Conservation (phyloP, 30 jellyfish, hydroid and myxozoan genomes). For the Hydractinia symbiolongicarpus region DNA sequence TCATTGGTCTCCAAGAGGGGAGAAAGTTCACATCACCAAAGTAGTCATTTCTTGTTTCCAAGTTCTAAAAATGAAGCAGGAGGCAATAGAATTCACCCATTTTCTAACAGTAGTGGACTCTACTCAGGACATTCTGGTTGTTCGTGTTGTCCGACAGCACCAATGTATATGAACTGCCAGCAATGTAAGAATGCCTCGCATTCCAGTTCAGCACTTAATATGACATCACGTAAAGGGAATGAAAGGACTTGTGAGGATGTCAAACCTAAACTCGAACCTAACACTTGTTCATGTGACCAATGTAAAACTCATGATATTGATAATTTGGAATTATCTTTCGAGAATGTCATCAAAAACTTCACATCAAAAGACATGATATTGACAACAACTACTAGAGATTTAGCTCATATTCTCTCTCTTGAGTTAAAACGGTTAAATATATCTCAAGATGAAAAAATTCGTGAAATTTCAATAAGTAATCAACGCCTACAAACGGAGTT, state of each 20-base stretch:
- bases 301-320: conserved; percentile 38
- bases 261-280: conserved; percentile 38
- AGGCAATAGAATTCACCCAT: neutral
- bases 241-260: conserved; percentile 79
- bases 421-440: conserved; percentile 73
- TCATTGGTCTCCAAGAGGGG: conserved; percentile 8
- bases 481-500: conserved; percentile 88
- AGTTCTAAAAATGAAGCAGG: conserved; percentile 45
- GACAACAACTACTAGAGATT: conserved; percentile 64
- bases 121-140: conserved; percentile 38
- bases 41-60: conserved; percentile 37
- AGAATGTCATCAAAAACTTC: conserved; percentile 54
- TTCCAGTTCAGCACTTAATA: conserved; percentile 62
- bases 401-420: conserved; percentile 55
- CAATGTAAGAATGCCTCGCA: conserved; percentile 93
- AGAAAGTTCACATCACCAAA: conserved; percentile 44
- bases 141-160: conserved; percentile 78
- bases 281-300: conserved; percentile 61
- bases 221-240: conserved; percentile 76
- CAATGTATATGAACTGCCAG: conserved; percentile 77
- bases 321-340: conserved; percentile 63
- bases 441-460: conserved; percentile 76
- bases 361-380: conserved; percentile 74
- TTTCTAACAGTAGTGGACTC: neutral
- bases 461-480: conserved; percentile 63